Base-by-base conservation (phyloP, 2,113 vertebrate species). In the Galeopterus variegatus region DNA sequence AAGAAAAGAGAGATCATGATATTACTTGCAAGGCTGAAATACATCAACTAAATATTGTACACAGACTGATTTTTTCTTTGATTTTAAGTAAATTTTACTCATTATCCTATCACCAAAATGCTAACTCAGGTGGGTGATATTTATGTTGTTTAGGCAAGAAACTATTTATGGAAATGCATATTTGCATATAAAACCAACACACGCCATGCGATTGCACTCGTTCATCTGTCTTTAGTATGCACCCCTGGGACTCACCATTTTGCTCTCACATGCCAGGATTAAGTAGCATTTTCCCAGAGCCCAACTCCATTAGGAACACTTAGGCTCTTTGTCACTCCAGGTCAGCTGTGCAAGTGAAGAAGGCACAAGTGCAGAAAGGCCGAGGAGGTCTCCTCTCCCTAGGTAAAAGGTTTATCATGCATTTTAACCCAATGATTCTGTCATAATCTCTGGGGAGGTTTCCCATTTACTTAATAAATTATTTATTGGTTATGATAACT, bases 391-490 rank as follows among this genome's bases (percentile, higher is more conserved):
- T 84, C 83, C 65, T 69, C 65, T 90, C 36, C 6, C 84, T 95
- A 81, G 92, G 86, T 90, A 83, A 88, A 96, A 95, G 58, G 17
- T 79, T 69, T 94, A 72, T 93, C 91, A 87, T 94, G 8, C 82
- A 87, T 95, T 96, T 94, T 96, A 96, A 95, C 75, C 72, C 83
- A 73, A 28, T 75, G 88, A 85, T 95, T 97, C 93, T 94, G 69
- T 87, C 77, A 69, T 83, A 48, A n/a, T 93, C 85, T 96, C 91
- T 72, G 13, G 96, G 56, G 95, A 96, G 93, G 45, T 76, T 85
- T 96, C 33, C 73, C 84, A 96, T 82, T 97, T 94, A 83, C 72
- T 92, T 70, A 89, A 97, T 98, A 91, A 89, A 96, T 93, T 76
- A 94, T 96, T 90, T 89, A 96, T 72, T 11, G 2, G 58, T 92